Evolutionary conservation across 2,888 invertebrate genomes (phyloP), one percentile per base, ranked within the genome.

Genomic region (Leucania comma): DNA sequence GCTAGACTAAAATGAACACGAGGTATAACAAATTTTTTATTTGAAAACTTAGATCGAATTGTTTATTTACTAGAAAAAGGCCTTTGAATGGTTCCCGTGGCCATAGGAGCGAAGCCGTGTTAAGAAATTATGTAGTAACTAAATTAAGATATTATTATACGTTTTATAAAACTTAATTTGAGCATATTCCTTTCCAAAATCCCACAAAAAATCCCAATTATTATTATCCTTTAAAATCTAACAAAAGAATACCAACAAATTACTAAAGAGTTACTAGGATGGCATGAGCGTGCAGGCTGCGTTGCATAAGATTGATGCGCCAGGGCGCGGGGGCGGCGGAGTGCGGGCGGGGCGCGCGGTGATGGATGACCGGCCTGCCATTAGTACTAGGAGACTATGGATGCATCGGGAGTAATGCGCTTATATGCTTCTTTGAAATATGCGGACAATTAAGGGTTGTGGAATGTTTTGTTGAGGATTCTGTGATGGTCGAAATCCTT

Each of bases 241-340:
- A 78, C 75, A 74, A 83, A 80, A 80, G 78, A 78, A 81, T 78
- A 80, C 72, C 61, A 86, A 83, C 82, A 83, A 86, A 86, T 82
- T 78, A 80, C 75, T 77, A 74, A 82, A 84, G 85, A 87, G 88
- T 90, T 90, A 93, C 91, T 79, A 91, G 91, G 90, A 72, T 75
- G 75, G 80, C 90, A 92, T 89, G 89, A 93, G 86, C 83, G 88
- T 87, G 88, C 88, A 90, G 89, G 90, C 86, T 88, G 90, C 89
- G 89, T 88, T 90, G 91, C 90, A 88, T 88, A 93, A 94, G 94
- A 94, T 94, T 94, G 94, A 94, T 94, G 94, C 87, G 86, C 81
- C 79, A 82, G 87, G 80, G 83, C 80, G 83, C 81, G 78, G 80
- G 72, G 72, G 72, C 80, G 1, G 82, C 80, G 66, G 81, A 62